These are phyloP conservation scores for Xanthostigma xanthostigma DNA, from an alignment of 2,888 invertebrate species.

Conservation along the genomic window DNA sequence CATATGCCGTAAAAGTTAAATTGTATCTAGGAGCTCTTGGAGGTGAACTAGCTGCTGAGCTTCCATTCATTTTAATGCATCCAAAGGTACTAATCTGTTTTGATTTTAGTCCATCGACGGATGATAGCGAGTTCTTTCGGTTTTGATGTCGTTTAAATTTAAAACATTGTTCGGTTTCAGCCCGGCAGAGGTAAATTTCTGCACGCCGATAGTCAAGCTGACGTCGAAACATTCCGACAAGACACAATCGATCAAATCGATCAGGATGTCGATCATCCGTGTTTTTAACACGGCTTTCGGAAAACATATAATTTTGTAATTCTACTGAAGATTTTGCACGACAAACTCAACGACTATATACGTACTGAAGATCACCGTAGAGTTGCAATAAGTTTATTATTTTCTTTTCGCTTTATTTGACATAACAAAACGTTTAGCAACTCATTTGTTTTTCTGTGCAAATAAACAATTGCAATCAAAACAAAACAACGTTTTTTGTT, in stretches of 20 bases:
- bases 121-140: no score
- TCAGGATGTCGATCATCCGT: slow-evolving; percentile 16
- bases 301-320: no score
- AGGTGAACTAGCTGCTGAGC: slow-evolving; percentile 80
- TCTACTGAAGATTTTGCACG: no score
- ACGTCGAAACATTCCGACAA: slow-evolving; percentile 56
- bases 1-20: slow-evolving; percentile 90
- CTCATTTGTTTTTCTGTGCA: no score
- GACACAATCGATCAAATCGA: slow-evolving; percentile 45
- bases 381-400: no score
- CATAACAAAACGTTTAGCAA: no score
- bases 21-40: slow-evolving; percentile 84
- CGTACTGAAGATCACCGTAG: no score
- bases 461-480: no score
- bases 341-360: no score
- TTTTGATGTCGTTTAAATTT: not conserved
- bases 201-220: slow-evolving; percentile 55
- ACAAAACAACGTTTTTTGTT: no score
- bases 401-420: no score
- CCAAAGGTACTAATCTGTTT: slow-evolving; percentile 47
- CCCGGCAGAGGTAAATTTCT: slow-evolving; percentile 39
- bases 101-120: not conserved
- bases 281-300: no score
- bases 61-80: slow-evolving; percentile 86
- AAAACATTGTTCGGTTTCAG: slow-evolving; percentile 20